phyloP scores from a whole-genome alignment of 2,888 invertebrate genomes.

The Callyntrura sp. region DNA sequence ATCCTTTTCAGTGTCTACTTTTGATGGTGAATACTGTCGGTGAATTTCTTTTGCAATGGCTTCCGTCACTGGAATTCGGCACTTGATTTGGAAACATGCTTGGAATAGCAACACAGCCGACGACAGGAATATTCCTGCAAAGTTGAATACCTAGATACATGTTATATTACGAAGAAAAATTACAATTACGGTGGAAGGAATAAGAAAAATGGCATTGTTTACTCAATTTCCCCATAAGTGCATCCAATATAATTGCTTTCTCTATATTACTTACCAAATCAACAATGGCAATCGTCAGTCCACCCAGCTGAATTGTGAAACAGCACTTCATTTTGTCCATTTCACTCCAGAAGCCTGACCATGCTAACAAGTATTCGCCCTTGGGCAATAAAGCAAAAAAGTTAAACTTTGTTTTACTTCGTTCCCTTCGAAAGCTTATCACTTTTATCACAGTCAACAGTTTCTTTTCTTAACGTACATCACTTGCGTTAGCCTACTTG shows the following conservation, averaged over 20 bases:
- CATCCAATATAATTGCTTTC: constrained; percentile 10
- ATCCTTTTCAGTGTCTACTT: constrained; percentile 24
- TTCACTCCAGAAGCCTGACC: too few relatives aligned
- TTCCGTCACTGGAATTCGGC: constrained; percentile 59
- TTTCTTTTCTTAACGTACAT: background rate
- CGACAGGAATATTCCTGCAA: constrained; percentile 58
- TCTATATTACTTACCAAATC: constrained; percentile 61
- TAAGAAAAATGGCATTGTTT: too few relatives aligned
- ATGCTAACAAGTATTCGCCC: too few relatives aligned
- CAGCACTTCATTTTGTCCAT: constrained; percentile 60
- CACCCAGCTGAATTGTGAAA: constrained; percentile 55
- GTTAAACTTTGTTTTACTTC: background rate
- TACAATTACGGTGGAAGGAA: too few relatives aligned
- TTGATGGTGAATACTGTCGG: constrained; percentile 17
- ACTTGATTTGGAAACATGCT: constrained; percentile 53
- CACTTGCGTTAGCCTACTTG: too few relatives aligned
- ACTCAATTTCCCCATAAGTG: too few relatives aligned
- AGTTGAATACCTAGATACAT: constrained; percentile 46
- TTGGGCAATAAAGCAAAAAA: background rate
- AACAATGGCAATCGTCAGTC: constrained; percentile 36
- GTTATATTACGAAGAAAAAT: too few relatives aligned
- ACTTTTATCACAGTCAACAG: background rate
- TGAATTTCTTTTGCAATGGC: constrained; percentile 62
- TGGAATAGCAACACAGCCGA: constrained; percentile 32
- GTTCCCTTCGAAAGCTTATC: background rate